Conservation (phyloP, 1,140 invertebrate genomes). For the Scaptomyza graminum region DNA sequence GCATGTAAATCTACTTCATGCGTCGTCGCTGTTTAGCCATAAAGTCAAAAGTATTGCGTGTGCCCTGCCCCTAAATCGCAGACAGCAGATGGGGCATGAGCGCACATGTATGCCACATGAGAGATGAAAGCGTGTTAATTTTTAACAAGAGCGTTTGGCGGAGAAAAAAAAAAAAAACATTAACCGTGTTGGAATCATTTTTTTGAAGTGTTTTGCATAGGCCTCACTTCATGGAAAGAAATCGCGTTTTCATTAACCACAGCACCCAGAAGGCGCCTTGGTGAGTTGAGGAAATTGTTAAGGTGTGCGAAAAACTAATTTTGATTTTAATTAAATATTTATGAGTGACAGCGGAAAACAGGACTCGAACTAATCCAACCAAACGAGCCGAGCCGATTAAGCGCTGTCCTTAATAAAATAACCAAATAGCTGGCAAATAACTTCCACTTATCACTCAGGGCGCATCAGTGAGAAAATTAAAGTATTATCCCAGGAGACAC, state of each 20-base stretch:
- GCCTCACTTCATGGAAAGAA: slow-evolving; percentile 30
- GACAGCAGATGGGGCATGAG: not conserved
- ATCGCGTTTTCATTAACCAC: slow-evolving; percentile 41
- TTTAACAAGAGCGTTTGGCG: slow-evolving; percentile 49
- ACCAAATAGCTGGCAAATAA: slow-evolving; percentile 78
- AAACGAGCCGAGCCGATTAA: slow-evolving; percentile 20
- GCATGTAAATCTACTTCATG: slow-evolving; percentile 71
- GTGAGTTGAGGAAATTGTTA: slow-evolving; percentile 17
- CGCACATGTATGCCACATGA: slow-evolving; percentile 29
- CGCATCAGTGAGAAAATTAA: slow-evolving; percentile 78
- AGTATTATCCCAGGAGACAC: slow-evolving; percentile 71
- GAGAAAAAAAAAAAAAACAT: not conserved
- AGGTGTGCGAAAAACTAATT: slow-evolving; percentile 63
- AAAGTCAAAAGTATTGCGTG: slow-evolving; percentile 63
- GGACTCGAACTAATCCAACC: slow-evolving; percentile 26
- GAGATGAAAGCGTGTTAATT: slow-evolving; percentile 47
- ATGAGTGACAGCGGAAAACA: slow-evolving; percentile 36
- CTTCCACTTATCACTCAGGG: slow-evolving; percentile 79
- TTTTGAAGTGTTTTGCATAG: slow-evolving; percentile 38
- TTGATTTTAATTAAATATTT: slow-evolving; percentile 81
- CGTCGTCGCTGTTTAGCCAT: not conserved
- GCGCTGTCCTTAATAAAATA: slow-evolving; percentile 63
- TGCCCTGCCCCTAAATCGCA: slow-evolving; percentile 54
- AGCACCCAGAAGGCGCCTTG: slow-evolving; percentile 4
- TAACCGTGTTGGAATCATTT: slow-evolving; percentile 28